Evolutionary conservation across 2,113 vertebrate genomes (phyloP).

Genomic region (Malaclemys terrapin): DNA sequence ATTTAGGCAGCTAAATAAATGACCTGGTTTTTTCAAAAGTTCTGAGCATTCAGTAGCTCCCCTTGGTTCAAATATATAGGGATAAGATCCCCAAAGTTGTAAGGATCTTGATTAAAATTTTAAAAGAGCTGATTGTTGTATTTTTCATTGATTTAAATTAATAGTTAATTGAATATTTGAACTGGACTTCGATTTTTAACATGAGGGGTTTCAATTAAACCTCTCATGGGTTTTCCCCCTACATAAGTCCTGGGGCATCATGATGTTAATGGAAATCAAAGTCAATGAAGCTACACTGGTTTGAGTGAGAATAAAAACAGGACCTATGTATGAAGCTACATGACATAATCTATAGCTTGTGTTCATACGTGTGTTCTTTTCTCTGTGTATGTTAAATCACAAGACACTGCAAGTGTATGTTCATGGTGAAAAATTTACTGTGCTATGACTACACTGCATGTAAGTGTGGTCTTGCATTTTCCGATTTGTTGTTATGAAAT

Average conservation of each 20-base stretch:
- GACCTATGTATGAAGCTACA: neutral
- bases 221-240: neutral
- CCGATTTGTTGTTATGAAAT: constrained; percentile 1
- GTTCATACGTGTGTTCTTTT: neutral
- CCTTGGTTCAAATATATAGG: neutral
- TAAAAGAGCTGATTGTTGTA: neutral
- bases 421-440: neutral
- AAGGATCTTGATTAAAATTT: neutral
- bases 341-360: neutral
- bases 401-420: neutral
- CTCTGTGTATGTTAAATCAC: neutral
- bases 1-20: neutral
- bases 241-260: neutral
- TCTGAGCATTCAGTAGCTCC: neutral
- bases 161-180: neutral
- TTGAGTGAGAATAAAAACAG: neutral
- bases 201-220: neutral
- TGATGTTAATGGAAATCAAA: neutral
- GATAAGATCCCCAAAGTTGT: neutral
- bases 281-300: neutral
- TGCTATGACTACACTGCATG: neutral
- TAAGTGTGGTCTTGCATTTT: neutral
- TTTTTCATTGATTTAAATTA: neutral
- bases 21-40: neutral
- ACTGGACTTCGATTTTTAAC: neutral